phyloP scores from a whole-genome alignment of 2,888 invertebrate species.

The Leptothorax acervorum region DNA sequence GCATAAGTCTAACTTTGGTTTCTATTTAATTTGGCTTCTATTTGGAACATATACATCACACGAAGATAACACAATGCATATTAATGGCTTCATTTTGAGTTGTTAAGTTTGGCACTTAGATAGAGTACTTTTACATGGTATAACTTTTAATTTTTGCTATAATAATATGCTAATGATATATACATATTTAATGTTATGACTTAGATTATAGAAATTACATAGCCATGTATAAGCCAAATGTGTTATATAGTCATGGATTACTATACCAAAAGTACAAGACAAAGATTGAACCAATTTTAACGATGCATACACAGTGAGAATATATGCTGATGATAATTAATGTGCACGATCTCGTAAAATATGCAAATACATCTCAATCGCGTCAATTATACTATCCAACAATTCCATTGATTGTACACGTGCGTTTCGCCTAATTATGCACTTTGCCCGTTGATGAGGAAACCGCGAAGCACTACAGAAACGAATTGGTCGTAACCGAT shows the following conservation, averaged over 20 bases:
- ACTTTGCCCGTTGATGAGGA: conserved; percentile 59
- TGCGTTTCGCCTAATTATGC: conserved; percentile 62
- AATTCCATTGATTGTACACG: conserved; percentile 64
- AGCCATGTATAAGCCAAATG: not conserved
- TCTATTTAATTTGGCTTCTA: not conserved
- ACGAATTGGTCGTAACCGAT: conserved; percentile 63
- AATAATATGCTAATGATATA: not conserved
- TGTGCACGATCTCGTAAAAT: conserved; percentile 34
- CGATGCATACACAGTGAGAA: not conserved
- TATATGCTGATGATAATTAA: conserved; percentile 34
- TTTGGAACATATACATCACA: not conserved
- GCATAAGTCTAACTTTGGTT: not conserved
- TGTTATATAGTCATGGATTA: not conserved
- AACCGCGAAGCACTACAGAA: conserved; percentile 61
- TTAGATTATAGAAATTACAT: not conserved
- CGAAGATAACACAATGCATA: not conserved
- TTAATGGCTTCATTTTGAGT: conserved; percentile 3
- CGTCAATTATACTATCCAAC: conserved; percentile 63
- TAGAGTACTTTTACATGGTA: not conserved
- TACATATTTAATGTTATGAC: not conserved
- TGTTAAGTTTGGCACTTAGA: not conserved
- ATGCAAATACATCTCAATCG: conserved; percentile 53
- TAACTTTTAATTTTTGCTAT: not conserved
- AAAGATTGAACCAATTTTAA: not conserved
- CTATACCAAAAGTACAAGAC: not conserved